A percentile compares a stretch with the other conserved stretches of the same genome.
phyloP scores from a whole-genome alignment of 35 echinoderm and acorn worm species.

The Ophioderma brevispina region DNA sequence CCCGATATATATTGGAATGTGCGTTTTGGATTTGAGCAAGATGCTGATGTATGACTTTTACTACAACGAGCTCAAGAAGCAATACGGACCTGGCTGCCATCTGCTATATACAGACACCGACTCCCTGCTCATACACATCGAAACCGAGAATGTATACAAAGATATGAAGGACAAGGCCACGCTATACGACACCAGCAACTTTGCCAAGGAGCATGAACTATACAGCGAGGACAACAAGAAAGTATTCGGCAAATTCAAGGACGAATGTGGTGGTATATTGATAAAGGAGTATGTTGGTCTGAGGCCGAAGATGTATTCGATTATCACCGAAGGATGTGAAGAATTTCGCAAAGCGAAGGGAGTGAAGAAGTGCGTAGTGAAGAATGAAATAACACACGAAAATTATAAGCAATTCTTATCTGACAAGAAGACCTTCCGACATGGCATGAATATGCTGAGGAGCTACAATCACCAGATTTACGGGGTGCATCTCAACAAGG shows the following conservation, averaged over 20 bases:
- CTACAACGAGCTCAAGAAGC: background rate
- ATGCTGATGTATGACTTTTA: constrained; percentile 25
- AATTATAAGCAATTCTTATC: background rate
- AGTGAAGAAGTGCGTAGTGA: constrained; percentile 8
- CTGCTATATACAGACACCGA: constrained; percentile 40
- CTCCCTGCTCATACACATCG: background rate
- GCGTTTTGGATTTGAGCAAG: constrained; percentile 14
- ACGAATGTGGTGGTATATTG: constrained; percentile 15
- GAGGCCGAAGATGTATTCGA: constrained; percentile 32
- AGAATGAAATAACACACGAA: constrained; percentile 13
- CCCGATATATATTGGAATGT: constrained; percentile 27
- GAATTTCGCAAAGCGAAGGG: constrained; percentile 23
- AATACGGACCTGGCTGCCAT: background rate
- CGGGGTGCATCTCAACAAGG: constrained; percentile 2
- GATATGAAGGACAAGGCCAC: background rate
- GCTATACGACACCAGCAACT: constrained; percentile 12
- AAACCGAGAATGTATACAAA: constrained; percentile 25
- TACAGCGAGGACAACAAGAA: constrained; percentile 10
- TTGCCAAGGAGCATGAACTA: background rate
- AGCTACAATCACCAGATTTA: background rate
- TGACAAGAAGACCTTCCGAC: background rate
- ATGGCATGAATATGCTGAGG: background rate
- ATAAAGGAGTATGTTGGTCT: constrained; percentile 12
- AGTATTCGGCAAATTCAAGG: constrained; percentile 40
- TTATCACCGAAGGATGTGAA: background rate